phyloP scores from a whole-genome alignment of 2,797 vertebrate species.

The Acrocephalus scirpaceus region DNA sequence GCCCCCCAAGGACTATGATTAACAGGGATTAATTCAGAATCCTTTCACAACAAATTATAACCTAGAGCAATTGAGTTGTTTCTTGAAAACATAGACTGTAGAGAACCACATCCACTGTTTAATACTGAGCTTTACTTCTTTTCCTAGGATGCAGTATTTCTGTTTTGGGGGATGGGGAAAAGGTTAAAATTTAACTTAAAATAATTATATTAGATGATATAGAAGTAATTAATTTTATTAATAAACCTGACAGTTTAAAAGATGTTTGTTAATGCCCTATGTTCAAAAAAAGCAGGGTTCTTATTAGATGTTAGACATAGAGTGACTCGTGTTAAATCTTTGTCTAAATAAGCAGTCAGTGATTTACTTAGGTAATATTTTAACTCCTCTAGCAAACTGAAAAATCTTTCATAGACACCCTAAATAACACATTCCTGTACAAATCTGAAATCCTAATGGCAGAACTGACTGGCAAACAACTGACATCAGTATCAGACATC shows the following conservation, averaged over 20 bases:
- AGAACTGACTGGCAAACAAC: not conserved
- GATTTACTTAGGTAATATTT: not conserved
- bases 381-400: not conserved
- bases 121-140: not conserved
- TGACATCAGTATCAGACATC: not conserved
- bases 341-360: not conserved
- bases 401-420: not conserved
- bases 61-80: not conserved
- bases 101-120: not conserved
- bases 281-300: fast-evolving
- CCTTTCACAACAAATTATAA: not conserved
- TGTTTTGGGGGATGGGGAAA: not conserved
- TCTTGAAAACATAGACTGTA: not conserved
- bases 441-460: not conserved
- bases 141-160: not conserved
- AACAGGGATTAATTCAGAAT: not conserved
- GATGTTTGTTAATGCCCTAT: not conserved
- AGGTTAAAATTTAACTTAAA: not conserved
- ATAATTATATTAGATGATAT: not conserved
- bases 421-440: not conserved
- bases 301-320: not conserved
- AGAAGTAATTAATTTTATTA: not conserved
- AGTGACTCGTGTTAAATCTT: not conserved
- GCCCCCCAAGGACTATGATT: not conserved
- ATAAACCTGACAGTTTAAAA: not conserved